Conservation (phyloP, 2,113 vertebrate species). For the Balaenoptera acutorostrata region DNA sequence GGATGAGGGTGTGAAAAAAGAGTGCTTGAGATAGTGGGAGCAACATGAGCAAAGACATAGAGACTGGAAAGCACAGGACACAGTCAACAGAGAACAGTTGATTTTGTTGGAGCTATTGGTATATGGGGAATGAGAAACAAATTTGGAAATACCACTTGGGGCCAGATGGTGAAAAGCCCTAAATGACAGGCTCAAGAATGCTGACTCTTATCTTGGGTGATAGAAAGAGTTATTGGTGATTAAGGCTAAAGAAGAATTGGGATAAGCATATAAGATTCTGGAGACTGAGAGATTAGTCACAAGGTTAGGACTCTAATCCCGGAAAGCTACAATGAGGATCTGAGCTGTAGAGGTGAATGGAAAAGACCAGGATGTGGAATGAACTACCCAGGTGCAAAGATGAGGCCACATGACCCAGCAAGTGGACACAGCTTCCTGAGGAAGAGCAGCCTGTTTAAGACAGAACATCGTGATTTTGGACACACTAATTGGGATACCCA, state of each 20-base stretch:
- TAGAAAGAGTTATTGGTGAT: neutral
- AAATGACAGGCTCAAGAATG: neutral
- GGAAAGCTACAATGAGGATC: neutral
- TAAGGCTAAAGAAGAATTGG: neutral
- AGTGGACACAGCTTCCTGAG: neutral
- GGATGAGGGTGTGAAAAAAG: neutral
- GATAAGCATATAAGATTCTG: neutral
- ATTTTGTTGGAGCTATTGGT: neutral
- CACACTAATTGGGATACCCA: neutral
- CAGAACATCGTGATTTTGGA: neutral
- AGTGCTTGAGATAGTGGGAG: neutral
- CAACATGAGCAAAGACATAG: neutral
- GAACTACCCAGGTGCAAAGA: neutral
- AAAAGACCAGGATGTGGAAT: neutral
- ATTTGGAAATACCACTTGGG: neutral
- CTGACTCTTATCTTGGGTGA: neutral
- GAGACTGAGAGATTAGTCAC: neutral
- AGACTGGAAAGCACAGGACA: neutral
- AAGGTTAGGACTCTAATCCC: neutral
- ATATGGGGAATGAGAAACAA: neutral
- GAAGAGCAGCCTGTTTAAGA: neutral
- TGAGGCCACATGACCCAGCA: neutral
- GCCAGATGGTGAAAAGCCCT: neutral
- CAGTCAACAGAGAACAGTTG: neutral
- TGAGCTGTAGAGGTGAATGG: neutral